A percentile compares a stretch with the other conserved stretches of the same genome.
Conservation (phyloP, 2,888 invertebrate species). For the Allacma fusca region DNA sequence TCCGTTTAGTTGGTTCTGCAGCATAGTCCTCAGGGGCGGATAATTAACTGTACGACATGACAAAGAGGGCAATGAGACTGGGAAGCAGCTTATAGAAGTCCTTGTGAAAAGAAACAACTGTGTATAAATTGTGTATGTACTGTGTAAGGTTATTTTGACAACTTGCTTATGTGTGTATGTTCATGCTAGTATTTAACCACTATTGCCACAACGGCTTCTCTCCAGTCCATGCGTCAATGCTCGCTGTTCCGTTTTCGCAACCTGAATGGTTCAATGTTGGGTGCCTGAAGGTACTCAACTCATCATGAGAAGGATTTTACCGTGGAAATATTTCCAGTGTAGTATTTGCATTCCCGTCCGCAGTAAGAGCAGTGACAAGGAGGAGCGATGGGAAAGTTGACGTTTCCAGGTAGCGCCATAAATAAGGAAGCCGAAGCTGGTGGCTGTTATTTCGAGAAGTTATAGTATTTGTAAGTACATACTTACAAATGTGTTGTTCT, state of each 20-base stretch:
- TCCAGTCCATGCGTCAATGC: slow-evolving; percentile 17
- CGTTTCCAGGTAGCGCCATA: slow-evolving; percentile 16
- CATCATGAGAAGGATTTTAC: background rate
- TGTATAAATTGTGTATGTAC: too few relatives aligned
- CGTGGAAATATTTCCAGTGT: slow-evolving; percentile 3
- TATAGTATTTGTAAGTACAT: too few relatives aligned
- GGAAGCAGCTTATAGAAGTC: background rate
- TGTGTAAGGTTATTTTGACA: too few relatives aligned
- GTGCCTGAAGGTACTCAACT: background rate
- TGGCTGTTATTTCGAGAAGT: background rate
- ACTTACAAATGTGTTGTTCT: background rate
- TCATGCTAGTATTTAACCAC: too few relatives aligned
- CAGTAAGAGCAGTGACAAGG: background rate
- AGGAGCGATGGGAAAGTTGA: slow-evolving; percentile 16
- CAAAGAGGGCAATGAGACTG: slow-evolving; percentile 1
- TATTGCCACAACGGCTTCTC: background rate
- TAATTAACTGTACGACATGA: slow-evolving; percentile 32
- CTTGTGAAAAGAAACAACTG: background rate
- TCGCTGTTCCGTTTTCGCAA: slow-evolving; percentile 9
- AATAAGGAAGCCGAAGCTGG: background rate
- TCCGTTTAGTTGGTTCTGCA: slow-evolving; percentile 21
- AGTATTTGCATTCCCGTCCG: background rate
- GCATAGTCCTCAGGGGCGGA: slow-evolving; percentile 36
- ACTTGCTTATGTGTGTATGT: too few relatives aligned
- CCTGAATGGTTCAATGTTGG: background rate